Base-by-base conservation (phyloP, 2,797 vertebrate species). In the Phylloscopus collybita region DNA sequence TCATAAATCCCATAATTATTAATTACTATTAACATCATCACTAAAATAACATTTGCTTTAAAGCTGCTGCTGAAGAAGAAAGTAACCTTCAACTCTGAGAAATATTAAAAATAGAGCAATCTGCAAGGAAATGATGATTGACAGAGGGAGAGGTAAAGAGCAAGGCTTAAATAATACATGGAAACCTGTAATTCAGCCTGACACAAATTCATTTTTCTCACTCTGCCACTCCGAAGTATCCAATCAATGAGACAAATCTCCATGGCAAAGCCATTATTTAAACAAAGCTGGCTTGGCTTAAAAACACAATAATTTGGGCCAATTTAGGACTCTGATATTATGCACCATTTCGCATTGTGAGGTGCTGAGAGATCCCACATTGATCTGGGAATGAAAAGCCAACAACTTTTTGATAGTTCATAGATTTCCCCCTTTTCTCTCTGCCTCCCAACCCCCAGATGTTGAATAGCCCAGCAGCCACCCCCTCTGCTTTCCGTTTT, bases 121-220 rank as follows among this genome's bases (percentile, higher is more conserved):
- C 90, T 95, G 80, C 42, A 82, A 60, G 59, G 78, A 82, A 84
- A 93, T 65, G 80, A 78, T 90, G 91, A 93, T 32, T 95, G 96
- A 94, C 96, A 96, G 93, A 94, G 88, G 76, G 81, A 94, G 95
- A 97, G 84, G 96, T 90, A 94, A 97, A 95, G 82, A 96, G 86
- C 79, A 72, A 49, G 3, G 75, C 92, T 95, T 96, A 97, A 95
- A 97, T 97, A 97, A 97, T 94, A 90, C 60, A 97, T 89, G 74
- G 89, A 96, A 92, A 95, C 82, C 85, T 64, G 73, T 81, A 96
- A 96, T 96, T 97, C 93, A 96, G 95, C 87, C 75, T 88, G 96
- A 97, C 80, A 83, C 67, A 72, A 92, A 95, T 89, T 96, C 97
- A 61, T 95, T 97, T 97, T 80, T 95, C 92, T 74, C 80, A 42